Conservation (phyloP, 2,113 vertebrate species). For the Larimichthys crocea region DNA sequence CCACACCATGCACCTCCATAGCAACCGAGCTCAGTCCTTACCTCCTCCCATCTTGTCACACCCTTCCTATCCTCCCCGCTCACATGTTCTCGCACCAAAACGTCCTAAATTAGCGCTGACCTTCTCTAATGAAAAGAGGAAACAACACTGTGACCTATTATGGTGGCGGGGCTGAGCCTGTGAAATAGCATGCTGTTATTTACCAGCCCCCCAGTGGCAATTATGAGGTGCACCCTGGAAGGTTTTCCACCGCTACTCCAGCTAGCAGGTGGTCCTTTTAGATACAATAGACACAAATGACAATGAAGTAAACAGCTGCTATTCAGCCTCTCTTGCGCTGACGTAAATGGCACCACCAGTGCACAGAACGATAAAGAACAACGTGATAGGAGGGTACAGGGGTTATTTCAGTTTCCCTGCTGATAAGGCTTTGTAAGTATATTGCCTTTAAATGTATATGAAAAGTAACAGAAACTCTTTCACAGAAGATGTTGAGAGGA, state of each 20-base stretch:
- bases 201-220: constrained; percentile 71
- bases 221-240: constrained; percentile 56
- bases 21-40: constrained; percentile 44
- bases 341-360: constrained; percentile 50
- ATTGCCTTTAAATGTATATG: neutral
- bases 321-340: constrained; percentile 40
- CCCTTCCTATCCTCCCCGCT: constrained; percentile 27
- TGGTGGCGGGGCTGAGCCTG: constrained; percentile 12
- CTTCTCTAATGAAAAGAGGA: constrained; percentile 74
- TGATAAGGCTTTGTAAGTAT: constrained; percentile 20
- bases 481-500: neutral
- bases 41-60: constrained; percentile 36
- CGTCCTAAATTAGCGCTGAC: constrained; percentile 78
- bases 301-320: constrained; percentile 63
- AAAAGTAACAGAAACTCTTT: neutral
- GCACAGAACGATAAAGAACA: constrained; percentile 34
- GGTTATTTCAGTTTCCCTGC: neutral
- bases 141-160: constrained; percentile 60
- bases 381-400: neutral
- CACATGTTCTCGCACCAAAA: constrained; percentile 53
- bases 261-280: constrained; percentile 73
- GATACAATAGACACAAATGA: constrained; percentile 71
- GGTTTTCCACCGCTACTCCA: constrained; percentile 44
- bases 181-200: constrained; percentile 74
- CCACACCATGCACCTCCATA: constrained; percentile 10